Conservation (phyloP, 2,888 invertebrate genomes). For the Orthosia gothica region DNA sequence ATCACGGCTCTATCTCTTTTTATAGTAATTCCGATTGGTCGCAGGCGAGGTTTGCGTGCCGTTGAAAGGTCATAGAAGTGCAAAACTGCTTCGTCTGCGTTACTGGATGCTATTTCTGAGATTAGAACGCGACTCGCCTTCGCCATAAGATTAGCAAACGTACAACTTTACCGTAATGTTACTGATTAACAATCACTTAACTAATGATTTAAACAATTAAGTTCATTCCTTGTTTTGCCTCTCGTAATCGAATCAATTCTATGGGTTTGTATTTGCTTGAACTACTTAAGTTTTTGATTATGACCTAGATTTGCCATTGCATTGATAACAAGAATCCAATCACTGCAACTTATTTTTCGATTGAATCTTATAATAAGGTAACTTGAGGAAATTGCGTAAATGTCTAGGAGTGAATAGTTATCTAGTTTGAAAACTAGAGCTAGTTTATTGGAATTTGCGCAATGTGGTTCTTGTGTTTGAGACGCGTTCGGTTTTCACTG, state of each 20-base stretch:
- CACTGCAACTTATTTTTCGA: conserved; percentile 10
- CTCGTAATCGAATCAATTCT: conserved; percentile 14
- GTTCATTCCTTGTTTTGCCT: conserved; percentile 20
- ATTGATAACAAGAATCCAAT: conserved; percentile 18
- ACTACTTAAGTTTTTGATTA: conserved; percentile 23
- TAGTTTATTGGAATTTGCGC: conserved; percentile 16
- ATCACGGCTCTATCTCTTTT: conserved; percentile 34
- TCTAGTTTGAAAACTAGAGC: conserved; percentile 22
- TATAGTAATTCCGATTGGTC: conserved; percentile 55
- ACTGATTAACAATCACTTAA: conserved; percentile 32
- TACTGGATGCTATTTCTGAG: conserved; percentile 57
- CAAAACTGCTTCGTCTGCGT: conserved; percentile 55
- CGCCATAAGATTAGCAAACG: conserved; percentile 45
- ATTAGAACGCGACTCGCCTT: conserved; percentile 54
- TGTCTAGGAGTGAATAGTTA: conserved; percentile 21
- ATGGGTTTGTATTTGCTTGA: conserved; percentile 9
- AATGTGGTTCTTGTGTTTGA: neutral
- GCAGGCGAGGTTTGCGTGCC: conserved; percentile 55
- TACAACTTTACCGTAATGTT: conserved; percentile 27
- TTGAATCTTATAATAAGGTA: conserved; percentile 21
- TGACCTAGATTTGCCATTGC: conserved; percentile 37
- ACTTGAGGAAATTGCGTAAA: conserved; percentile 29
- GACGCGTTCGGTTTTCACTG: conserved; percentile 40
- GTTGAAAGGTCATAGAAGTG: conserved; percentile 72
- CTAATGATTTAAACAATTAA: conserved; percentile 17